Conservation (phyloP, 1,140 invertebrate genomes). For the Brachionus calyciflorus region DNA sequence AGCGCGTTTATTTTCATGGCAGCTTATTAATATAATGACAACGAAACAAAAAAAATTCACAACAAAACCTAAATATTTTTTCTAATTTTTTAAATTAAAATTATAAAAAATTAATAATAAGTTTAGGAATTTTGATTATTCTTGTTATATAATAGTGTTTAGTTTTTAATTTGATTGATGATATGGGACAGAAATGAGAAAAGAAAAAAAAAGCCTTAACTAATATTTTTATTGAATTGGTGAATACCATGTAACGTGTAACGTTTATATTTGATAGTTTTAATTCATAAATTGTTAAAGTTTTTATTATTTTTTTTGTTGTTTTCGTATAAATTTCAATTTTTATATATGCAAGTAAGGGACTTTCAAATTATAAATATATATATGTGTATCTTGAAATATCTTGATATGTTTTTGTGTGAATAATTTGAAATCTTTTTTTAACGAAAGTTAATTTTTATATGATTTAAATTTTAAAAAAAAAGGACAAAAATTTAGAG, state of each 20-base stretch:
- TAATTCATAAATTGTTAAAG: no score
- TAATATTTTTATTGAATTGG: background rate
- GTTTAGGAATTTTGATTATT: no score
- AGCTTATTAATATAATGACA: background rate
- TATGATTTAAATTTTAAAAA: background rate
- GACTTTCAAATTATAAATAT: background rate
- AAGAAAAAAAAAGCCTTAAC: background rate
- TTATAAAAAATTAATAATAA: no score
- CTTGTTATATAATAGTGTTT: no score
- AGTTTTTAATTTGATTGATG: no score
- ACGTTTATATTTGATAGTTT: conserved; percentile 33
- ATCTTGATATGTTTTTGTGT: no score
- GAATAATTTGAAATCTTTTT: background rate
- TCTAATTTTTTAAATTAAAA: background rate
- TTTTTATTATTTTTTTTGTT: background rate
- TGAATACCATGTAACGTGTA: conserved; percentile 29
- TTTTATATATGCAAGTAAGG: background rate
- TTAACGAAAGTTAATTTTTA: conserved; percentile 33
- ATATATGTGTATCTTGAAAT: background rate
- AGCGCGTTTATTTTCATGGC: background rate
- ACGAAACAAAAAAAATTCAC: background rate
- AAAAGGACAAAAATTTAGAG: no score
- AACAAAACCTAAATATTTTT: background rate
- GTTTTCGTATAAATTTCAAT: background rate
- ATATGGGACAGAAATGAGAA: no score